Evolutionary conservation across 2,797 vertebrate genomes (phyloP), one percentile per base, ranked within the genome.

Genomic region (Synanceia verrucosa): DNA sequence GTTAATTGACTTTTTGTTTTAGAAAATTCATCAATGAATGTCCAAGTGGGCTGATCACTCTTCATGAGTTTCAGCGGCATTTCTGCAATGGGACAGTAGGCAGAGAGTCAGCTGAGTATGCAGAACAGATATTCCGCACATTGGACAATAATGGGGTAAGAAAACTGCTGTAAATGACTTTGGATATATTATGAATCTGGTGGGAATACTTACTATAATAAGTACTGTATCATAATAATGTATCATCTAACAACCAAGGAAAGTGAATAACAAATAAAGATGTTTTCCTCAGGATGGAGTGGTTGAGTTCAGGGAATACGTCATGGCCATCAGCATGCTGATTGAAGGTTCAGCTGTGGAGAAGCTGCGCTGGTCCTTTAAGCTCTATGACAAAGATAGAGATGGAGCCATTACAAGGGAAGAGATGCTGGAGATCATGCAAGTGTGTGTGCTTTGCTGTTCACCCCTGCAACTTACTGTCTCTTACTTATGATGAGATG

Each of bases 291-390:
- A 95, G 92, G 90, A 91, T 5, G 88, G 83, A n/a, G 75, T 87
- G 29, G 82, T 94, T 16, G 91, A 93, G 55, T 95, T 93, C 73
- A 90, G 86, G 52, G 93, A 94, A 81, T 94, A 94, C 6, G 92
- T 94, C 47, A 92, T 88, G 6, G 88, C 91, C 51, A 93, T 92
- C 78, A 94, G 83, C 70, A 86, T 94, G 90, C 80, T 93, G 1
- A 81, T 86, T 5, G 77, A 90, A 51, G 92, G 85, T 7, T 92
- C 83, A 8, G 83, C 92, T 2, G 84, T 90, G 78, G 93, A 92
- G 46, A 94, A 94, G 71, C 89, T 94, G 51, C 84, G 78, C 44
- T 94, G 93, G 92, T 95, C 92, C 1, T 95, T 94, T 65, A 94
- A 91, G 48, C 87, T 94, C 9, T 92, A 91, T 28, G 86, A 95